Evolutionary conservation across 2,113 vertebrate genomes (phyloP), one percentile per base, ranked within the genome.

Genomic region (Dipodomys stephensi): DNA sequence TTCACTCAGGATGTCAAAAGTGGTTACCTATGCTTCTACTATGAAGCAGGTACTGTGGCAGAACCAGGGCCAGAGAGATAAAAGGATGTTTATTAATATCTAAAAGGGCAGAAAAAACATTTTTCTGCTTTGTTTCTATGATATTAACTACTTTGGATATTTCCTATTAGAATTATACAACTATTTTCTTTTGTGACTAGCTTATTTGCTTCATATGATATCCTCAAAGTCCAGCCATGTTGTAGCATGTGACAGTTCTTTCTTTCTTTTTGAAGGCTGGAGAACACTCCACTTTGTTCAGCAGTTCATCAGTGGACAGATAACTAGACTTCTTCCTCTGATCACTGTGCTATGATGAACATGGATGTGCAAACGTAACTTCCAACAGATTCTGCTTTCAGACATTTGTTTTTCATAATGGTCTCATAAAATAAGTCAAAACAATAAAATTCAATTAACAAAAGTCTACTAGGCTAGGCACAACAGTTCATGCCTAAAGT

Each of bases 151-250:
- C 12, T 30, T 44, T 53, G 82, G 28, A 68, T 60, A 72, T 28
- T 77, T 19, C 53, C 25, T 11, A 67, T 73, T 67, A 19, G n/a
- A 88, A 57, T 84, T 25, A 78, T 25, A 25, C 1, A 35, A 53
- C 39, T 22, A 91, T n/a, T 62, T 91, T 46, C 57, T 88, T 87
- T 65, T 91, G 62, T 83, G 60, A 95, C 9, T 64, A 7, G 67
- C 57, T 83, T 84, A 35, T 73, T 88, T 79, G 65, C 8, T 74
- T 62, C 73, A 19, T 18, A 46, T 83, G 16, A 57, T 57, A 57
- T 57, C 53, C 53, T 57, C 53, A 13, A 57, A 57, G 16, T 79
- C 86, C 25, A 91, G n/a, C 22, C 46, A 68, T 10, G 2, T 2
- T 79, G 27, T 28, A 83, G 57, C 20, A 60, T 2, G 4, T 23